Evolutionary conservation across 35 echinoderm and acorn worm species (phyloP).

Genomic region (Apostichopus parvimensis): DNA sequence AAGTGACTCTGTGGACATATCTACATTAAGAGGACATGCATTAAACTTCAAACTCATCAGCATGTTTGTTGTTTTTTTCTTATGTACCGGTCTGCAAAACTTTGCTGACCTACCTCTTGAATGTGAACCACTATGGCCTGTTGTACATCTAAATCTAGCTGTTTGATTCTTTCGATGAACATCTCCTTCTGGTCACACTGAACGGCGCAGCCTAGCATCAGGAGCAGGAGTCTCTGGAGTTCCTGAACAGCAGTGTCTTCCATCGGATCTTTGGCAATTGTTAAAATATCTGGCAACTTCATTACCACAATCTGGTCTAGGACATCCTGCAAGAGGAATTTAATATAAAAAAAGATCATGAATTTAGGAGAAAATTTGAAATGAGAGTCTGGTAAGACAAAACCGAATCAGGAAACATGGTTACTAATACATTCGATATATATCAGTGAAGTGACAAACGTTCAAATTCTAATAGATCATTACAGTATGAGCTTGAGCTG

Average conservation of each 20-base stretch:
- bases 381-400: background rate
- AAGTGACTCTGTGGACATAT: no score
- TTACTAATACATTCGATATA: no score
- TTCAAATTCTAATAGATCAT: no score
- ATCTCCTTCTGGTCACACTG: conserved; percentile 96
- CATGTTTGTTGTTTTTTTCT: no score
- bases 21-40: no score
- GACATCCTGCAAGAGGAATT: conserved; percentile 64
- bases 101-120: conserved; percentile 79
- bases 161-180: conserved; percentile 98
- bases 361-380: background rate
- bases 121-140: conserved; percentile 96
- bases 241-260: conserved; percentile 72
- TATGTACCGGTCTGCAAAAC: no score
- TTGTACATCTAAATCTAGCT: conserved; percentile 92
- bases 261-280: conserved; percentile 85
- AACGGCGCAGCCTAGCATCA: conserved; percentile 95
- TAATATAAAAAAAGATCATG: no score
- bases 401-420: no score
- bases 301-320: conserved; percentile 97
- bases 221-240: conserved; percentile 86
- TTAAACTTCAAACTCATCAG: no score
- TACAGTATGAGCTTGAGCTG: no score
- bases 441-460: no score
- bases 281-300: conserved; percentile 89